These are phyloP conservation scores for Elachura formosa DNA, from an alignment of 2,113 vertebrate species.

Conservation along the genomic window DNA sequence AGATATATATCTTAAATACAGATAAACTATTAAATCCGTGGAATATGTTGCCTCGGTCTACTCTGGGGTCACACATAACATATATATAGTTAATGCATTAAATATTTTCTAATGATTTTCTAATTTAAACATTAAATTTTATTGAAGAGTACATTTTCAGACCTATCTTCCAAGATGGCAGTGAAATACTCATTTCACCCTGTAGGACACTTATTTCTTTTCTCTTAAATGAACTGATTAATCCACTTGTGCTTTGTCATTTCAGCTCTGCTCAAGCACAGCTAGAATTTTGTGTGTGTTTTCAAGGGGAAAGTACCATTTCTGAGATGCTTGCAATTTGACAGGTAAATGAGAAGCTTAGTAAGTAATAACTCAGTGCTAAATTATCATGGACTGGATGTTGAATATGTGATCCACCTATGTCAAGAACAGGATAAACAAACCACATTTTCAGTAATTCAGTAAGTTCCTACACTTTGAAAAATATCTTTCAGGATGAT, in stretches of 20 bases:
- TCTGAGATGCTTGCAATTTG: neutral
- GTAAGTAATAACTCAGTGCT: neutral
- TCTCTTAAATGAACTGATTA: neutral
- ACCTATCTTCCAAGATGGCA: neutral
- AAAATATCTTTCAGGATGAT: neutral
- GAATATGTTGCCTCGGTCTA: neutral
- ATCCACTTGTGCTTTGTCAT: neutral
- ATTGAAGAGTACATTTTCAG: neutral
- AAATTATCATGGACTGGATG: neutral
- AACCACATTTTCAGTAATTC: neutral
- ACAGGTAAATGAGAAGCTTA: neutral
- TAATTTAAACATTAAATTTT: neutral
- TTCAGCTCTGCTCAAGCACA: neutral
- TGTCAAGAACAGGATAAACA: neutral
- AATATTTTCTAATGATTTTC: neutral
- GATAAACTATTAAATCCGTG: neutral
- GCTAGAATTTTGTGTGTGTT: neutral
- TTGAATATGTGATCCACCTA: neutral
- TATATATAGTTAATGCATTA: neutral
- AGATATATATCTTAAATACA: neutral
- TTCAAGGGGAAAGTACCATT: neutral
- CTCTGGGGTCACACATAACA: neutral
- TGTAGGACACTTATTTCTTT: rapidly evolving
- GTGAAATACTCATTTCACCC: neutral
- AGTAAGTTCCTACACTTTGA: neutral